Conservation (phyloP, 2,888 invertebrate species). For the Ennomos erosarius region DNA sequence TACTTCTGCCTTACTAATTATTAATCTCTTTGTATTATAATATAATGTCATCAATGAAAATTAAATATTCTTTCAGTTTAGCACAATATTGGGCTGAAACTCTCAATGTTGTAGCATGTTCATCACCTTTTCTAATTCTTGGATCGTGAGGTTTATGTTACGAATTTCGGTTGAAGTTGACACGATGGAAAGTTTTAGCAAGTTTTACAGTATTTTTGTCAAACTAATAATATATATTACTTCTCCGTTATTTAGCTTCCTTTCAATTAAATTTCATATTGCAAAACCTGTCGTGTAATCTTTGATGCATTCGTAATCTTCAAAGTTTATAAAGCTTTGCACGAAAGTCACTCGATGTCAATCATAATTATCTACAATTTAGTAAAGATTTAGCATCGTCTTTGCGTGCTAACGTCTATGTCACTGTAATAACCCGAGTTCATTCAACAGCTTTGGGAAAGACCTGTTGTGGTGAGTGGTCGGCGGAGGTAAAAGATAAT, state of each 20-base stretch:
- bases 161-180: constrained; percentile 13
- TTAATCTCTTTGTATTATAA: constrained; percentile 41
- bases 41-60: constrained; percentile 42
- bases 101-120: constrained; percentile 75
- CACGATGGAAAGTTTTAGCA: constrained; percentile 7
- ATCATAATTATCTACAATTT: constrained; percentile 11
- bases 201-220: too few relatives aligned
- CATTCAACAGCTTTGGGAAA: constrained; percentile 84
- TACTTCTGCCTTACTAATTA: not conserved
- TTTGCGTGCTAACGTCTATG: constrained; percentile 22
- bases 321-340: constrained; percentile 54
- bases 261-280: not conserved
- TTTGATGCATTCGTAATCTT: constrained; percentile 12
- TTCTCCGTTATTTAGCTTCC: not conserved
- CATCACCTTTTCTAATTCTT: constrained; percentile 32
- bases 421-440: constrained; percentile 65
- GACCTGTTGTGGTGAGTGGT: constrained; percentile 83
- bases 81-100: constrained; percentile 60
- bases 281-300: constrained; percentile 13
- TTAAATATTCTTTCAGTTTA: constrained; percentile 47
- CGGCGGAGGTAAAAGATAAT: constrained; percentile 69
- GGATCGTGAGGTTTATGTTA: constrained; percentile 19
- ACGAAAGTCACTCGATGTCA: constrained; percentile 48
- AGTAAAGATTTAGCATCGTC: constrained; percentile 18
- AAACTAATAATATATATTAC: not conserved